Evolutionary conservation across 2,888 invertebrate species (phyloP).

Genomic region (Elmis aenea): DNA sequence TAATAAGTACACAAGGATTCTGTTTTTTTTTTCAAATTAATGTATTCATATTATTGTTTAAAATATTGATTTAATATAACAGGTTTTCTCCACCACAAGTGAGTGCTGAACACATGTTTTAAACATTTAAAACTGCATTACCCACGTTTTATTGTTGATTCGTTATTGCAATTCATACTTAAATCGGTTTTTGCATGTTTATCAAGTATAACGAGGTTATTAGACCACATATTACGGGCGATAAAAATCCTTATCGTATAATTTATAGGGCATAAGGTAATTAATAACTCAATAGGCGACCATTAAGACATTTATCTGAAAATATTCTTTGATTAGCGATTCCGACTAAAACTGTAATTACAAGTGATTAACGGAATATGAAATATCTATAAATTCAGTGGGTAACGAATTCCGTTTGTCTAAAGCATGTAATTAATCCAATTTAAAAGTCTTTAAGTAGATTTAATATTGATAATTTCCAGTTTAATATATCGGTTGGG

Average conservation of each 20-base stretch:
- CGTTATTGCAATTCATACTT: too few relatives aligned
- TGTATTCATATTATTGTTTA: too few relatives aligned
- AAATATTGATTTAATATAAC: too few relatives aligned
- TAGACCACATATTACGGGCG: constrained; percentile 15
- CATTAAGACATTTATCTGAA: constrained; percentile 28
- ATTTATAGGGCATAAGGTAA: constrained; percentile 16
- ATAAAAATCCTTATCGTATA: constrained; percentile 20
- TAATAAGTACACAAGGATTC: too few relatives aligned
- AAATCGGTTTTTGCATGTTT: too few relatives aligned
- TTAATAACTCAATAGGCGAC: constrained; percentile 23
- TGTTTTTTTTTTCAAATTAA: too few relatives aligned
- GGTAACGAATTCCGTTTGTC: constrained; percentile 17
- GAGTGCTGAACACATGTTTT: too few relatives aligned
- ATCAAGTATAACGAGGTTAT: constrained; percentile 11
- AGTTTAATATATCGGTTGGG: constrained; percentile 2
- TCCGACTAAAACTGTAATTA: constrained; percentile 17
- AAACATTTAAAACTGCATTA: too few relatives aligned
- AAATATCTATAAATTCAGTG: constrained; percentile 15
- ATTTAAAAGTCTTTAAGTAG: constrained; percentile 15
- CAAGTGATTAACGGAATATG: constrained; percentile 17
- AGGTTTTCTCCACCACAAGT: too few relatives aligned
- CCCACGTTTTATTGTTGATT: too few relatives aligned
- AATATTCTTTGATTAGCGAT: constrained; percentile 22
- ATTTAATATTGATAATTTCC: constrained; percentile 9
- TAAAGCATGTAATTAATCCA: constrained; percentile 19